These are phyloP conservation scores for Leucoma salicis DNA, from an alignment of 2,888 invertebrate species.

Conservation along the genomic window DNA sequence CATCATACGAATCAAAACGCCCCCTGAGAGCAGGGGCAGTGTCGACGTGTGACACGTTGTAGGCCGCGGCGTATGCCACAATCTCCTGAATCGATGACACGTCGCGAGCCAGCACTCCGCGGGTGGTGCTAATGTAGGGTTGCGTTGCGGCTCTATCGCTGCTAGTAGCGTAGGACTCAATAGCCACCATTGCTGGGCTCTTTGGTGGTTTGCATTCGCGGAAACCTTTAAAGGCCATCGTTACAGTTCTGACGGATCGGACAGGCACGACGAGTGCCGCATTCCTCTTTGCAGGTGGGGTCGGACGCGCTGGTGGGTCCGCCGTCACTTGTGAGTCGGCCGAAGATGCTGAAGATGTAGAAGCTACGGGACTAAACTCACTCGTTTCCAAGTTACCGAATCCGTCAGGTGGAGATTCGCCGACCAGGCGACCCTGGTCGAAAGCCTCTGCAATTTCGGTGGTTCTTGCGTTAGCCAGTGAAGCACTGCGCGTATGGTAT, in stretches of 20 bases:
- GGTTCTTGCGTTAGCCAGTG: no score
- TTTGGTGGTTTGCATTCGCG: not conserved
- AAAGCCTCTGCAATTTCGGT: no score
- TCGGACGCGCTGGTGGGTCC: no score
- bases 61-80: not conserved
- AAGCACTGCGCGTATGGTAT: no score
- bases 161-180: not conserved
- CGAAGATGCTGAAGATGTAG: no score
- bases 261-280: not conserved
- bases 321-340: no score
- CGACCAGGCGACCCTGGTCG: no score
- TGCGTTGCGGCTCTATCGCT: slow-evolving; percentile 2
- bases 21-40: not conserved
- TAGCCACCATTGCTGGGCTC: not conserved
- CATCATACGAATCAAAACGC: slow-evolving; percentile 5
- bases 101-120: not conserved
- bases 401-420: not conserved
- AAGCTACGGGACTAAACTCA: no score
- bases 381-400: not conserved
- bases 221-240: not conserved
- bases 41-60: not conserved
- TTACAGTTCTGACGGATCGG: not conserved
- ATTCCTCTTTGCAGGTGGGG: no score
- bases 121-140: not conserved
- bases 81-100: not conserved